Conservation (phyloP, 2,113 vertebrate genomes). For the Todiramphus chloris region DNA sequence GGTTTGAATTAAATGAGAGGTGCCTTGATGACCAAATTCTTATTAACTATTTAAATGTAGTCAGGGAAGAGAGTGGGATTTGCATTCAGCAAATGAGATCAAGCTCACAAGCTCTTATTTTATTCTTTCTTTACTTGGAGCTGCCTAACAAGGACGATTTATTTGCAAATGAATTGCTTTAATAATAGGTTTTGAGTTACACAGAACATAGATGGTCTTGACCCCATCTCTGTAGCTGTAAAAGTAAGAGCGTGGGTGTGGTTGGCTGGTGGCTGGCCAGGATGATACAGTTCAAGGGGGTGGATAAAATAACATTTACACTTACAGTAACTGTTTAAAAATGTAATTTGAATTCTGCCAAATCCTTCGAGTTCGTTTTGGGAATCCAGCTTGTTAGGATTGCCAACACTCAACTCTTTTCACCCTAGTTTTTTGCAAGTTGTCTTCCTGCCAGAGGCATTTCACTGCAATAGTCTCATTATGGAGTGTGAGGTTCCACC, state of each 20-base stretch:
- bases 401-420: constrained; percentile 36
- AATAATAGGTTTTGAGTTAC: constrained; percentile 4
- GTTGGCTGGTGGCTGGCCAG: constrained; percentile 55
- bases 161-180: constrained; percentile 51
- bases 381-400: not conserved
- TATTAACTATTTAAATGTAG: not conserved
- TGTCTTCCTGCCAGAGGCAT: not conserved
- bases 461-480: not conserved
- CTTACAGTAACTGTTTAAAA: constrained; percentile 67
- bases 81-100: not conserved
- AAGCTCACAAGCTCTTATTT: not conserved
- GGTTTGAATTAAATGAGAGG: not conserved
- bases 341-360: constrained; percentile 52
- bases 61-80: not conserved
- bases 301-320: constrained; percentile 70
- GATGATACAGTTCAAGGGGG: constrained; percentile 52
- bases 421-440: not conserved
- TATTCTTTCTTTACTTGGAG: not conserved
- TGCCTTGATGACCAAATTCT: not conserved
- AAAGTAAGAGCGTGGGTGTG: constrained; percentile 56
- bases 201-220: not conserved
- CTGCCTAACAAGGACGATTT: constrained; percentile 8
- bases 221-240: constrained; percentile 49
- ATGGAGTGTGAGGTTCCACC: not conserved
- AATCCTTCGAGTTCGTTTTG: constrained; percentile 1